phyloP scores from a whole-genome alignment of 1,140 invertebrate species.

The Lepidurus couesii region DNA sequence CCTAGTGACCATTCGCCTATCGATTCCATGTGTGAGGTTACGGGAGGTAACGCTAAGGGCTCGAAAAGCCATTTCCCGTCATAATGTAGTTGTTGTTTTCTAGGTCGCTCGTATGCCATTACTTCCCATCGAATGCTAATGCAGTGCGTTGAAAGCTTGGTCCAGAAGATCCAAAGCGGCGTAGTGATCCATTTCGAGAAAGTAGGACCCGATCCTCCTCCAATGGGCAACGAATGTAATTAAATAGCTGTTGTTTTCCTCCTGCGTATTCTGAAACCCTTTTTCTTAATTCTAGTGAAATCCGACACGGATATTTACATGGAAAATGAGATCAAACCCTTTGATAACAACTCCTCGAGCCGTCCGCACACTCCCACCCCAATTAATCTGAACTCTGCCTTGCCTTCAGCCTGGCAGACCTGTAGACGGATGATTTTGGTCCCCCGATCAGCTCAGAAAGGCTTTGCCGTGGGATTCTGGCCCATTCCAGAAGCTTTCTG shows the following conservation, averaged over 20 bases:
- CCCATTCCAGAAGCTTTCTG: slow-evolving; percentile 97
- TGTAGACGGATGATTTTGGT: slow-evolving; percentile 89
- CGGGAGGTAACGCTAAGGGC: slow-evolving; percentile 63
- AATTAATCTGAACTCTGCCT: background rate
- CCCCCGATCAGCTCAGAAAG: slow-evolving; percentile 82
- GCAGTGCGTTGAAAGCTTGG: slow-evolving; percentile 92
- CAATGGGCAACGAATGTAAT: slow-evolving; percentile 49
- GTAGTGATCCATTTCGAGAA: slow-evolving; percentile 98
- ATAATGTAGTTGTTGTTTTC: slow-evolving; percentile 40
- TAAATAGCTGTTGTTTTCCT: background rate
- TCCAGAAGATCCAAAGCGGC: slow-evolving; percentile 94
- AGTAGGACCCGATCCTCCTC: slow-evolving; percentile 78
- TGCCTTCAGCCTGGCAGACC: slow-evolving; percentile 61
- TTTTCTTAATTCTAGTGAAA: slow-evolving; percentile 2
- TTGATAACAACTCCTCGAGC: slow-evolving; percentile 1
- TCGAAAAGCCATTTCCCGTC: background rate
- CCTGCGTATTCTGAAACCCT: background rate
- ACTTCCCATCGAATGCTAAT: slow-evolving; percentile 90
- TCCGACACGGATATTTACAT: background rate
- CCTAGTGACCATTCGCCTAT: slow-evolving; percentile 89
- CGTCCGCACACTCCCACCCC: background rate
- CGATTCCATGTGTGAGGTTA: slow-evolving; percentile 98
- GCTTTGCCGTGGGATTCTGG: slow-evolving; percentile 92
- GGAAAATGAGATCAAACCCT: background rate
- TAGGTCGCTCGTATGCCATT: slow-evolving; percentile 90